These are phyloP conservation scores for Tenualosa ilisha DNA, from an alignment of 2,797 vertebrate genomes.

Conservation along the genomic window DNA sequence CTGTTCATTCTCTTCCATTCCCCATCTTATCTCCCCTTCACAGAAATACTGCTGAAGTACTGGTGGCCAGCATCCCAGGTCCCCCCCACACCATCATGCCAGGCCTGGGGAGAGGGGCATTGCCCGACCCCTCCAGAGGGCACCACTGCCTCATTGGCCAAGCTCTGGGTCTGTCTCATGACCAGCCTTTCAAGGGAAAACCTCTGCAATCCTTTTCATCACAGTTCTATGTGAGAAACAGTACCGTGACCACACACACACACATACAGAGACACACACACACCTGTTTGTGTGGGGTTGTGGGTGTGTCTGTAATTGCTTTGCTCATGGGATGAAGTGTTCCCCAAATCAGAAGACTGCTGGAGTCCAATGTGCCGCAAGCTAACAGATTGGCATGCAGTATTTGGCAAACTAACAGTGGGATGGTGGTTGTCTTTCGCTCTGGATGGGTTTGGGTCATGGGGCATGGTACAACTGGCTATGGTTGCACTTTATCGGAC, in stretches of 20 bases:
- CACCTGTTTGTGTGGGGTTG: neutral
- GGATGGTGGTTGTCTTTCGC: conserved; percentile 44
- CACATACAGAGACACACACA: too few species aligned
- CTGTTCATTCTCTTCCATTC: neutral
- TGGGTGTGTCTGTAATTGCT: conserved; percentile 9
- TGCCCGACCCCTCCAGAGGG: neutral
- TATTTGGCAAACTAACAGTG: conserved; percentile 59
- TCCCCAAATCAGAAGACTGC: neutral
- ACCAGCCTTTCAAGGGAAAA: conserved; percentile 11
- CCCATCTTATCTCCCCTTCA: conserved; percentile 32
- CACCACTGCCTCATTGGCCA: neutral
- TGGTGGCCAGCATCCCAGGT: conserved; percentile 24
- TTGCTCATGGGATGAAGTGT: neutral
- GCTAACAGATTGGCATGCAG: conserved; percentile 54
- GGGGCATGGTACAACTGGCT: conserved; percentile 73
- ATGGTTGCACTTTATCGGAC: conserved; percentile 76
- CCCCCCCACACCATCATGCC: neutral
- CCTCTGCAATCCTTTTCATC: neutral
- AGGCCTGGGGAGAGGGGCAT: neutral
- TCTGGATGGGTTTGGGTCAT: conserved; percentile 48
- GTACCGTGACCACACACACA: neutral
- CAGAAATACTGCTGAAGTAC: conserved; percentile 77
- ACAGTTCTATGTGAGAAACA: conserved; percentile 23
- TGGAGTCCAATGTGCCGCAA: neutral
- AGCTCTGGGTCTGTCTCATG: conserved; percentile 11